phyloP scores from a whole-genome alignment of 1,140 invertebrate species.

The Heliothis virescens region DNA sequence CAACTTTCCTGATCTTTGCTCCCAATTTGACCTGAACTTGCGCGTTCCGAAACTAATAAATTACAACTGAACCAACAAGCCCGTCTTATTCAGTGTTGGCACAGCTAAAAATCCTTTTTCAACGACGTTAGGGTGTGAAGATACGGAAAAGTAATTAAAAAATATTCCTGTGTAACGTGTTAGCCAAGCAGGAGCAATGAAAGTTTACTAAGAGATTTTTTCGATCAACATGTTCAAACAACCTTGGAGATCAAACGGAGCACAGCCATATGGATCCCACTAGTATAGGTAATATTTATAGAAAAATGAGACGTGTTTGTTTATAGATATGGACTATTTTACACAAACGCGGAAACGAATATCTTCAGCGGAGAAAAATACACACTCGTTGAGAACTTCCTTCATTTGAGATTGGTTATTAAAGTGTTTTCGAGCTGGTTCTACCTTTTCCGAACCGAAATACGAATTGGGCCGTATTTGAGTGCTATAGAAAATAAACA shows the following conservation, averaged over 20 bases:
- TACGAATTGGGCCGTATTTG: slow-evolving; percentile 14
- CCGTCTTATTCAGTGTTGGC: slow-evolving; percentile 23
- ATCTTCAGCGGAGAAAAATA: slow-evolving; percentile 18
- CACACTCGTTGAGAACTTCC: slow-evolving; percentile 27
- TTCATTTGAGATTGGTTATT: slow-evolving; percentile 8
- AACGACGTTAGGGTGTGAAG: slow-evolving; percentile 3
- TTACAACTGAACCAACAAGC: slow-evolving; percentile 9
- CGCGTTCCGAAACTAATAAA: slow-evolving; percentile 25
- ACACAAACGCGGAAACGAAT: slow-evolving; percentile 25
- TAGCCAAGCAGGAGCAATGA: slow-evolving; percentile 16
- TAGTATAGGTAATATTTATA: slow-evolving; percentile 30
- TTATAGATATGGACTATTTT: slow-evolving; percentile 33
- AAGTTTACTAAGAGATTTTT: slow-evolving; percentile 36
- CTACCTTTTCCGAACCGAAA: slow-evolving; percentile 18
- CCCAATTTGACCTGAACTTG: slow-evolving; percentile 17
- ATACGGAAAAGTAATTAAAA: slow-evolving; percentile 35
- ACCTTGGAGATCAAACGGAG: slow-evolving; percentile 34
- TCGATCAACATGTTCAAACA: slow-evolving; percentile 20
- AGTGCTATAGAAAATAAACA: slow-evolving; percentile 9
- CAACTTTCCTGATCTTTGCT: slow-evolving; percentile 31
- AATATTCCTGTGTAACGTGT: slow-evolving; percentile 10
- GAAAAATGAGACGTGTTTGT: slow-evolving; percentile 13
- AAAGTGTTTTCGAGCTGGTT: slow-evolving; percentile 26
- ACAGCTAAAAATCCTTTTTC: slow-evolving; percentile 27
- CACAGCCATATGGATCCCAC: slow-evolving; percentile 35